phyloP scores from a whole-genome alignment of 1,140 invertebrate genomes.

The Araneus ventricosus region DNA sequence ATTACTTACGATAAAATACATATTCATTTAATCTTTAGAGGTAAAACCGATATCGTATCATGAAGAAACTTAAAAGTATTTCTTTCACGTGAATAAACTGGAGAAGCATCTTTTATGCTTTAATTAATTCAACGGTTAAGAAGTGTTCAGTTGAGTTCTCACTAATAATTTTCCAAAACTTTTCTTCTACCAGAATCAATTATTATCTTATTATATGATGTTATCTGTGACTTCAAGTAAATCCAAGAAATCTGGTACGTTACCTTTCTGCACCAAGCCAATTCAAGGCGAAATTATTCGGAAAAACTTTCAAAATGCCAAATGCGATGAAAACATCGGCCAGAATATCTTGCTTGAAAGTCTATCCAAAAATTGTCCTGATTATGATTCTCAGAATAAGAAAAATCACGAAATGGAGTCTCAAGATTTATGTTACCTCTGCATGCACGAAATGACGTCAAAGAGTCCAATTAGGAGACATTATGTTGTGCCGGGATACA shows the following conservation, averaged over 20 bases:
- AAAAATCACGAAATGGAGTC: not conserved
- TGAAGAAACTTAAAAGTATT: too few relatives aligned
- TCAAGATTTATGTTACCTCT: not conserved
- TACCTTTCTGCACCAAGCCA: not conserved
- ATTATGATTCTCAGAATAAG: not conserved
- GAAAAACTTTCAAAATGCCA: not conserved
- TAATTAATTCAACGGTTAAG: too few relatives aligned
- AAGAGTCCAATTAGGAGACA: not conserved
- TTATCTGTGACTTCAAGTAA: not conserved
- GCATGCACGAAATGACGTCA: not conserved
- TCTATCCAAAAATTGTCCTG: not conserved
- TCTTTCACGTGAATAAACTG: too few relatives aligned
- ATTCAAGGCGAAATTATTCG: not conserved
- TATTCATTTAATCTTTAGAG: too few relatives aligned
- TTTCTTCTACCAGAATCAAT: not conserved
- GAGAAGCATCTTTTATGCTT: too few relatives aligned
- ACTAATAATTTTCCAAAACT: not conserved
- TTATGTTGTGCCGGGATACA: constrained; percentile 2
- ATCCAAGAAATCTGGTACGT: not conserved
- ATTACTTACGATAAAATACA: too few relatives aligned
- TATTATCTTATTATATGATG: not conserved
- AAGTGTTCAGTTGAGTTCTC: too few relatives aligned
- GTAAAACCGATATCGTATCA: too few relatives aligned
- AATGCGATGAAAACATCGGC: not conserved
- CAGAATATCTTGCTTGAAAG: not conserved